These are phyloP conservation scores for Drosophila bunnanda DNA, from an alignment of 2,888 invertebrate species.

Conservation along the genomic window DNA sequence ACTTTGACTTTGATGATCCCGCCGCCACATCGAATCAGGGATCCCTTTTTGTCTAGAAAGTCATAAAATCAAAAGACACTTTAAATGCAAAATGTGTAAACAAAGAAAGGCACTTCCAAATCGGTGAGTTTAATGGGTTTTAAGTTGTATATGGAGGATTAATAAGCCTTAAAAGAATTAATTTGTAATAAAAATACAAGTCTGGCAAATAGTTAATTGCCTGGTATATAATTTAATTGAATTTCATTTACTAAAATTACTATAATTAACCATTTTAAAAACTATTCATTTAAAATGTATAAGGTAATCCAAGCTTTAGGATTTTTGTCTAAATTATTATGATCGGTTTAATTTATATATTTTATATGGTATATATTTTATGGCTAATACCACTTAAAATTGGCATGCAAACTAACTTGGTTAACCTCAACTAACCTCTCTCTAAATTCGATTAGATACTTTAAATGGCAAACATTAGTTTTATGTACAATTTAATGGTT, in stretches of 20 bases:
- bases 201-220: neutral
- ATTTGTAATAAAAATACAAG: neutral
- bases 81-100: constrained; percentile 6
- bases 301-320: neutral
- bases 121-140: neutral
- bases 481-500: neutral
- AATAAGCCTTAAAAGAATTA: neutral
- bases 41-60: constrained; percentile 2
- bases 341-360: neutral
- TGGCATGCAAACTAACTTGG: too few relatives aligned
- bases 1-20: constrained; percentile 13
- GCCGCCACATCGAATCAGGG: neutral
- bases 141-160: neutral
- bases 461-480: neutral
- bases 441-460: neutral
- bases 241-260: neutral
- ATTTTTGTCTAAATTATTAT: neutral
- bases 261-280: neutral
- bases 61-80: neutral
- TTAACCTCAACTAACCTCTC: neutral
- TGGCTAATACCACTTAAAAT: neutral
- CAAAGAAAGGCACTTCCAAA: neutral
- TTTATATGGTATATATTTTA: neutral
- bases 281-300: neutral
- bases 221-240: too few relatives aligned